Conservation (phyloP, 2,797 vertebrate genomes). For the Staurois parvus region DNA sequence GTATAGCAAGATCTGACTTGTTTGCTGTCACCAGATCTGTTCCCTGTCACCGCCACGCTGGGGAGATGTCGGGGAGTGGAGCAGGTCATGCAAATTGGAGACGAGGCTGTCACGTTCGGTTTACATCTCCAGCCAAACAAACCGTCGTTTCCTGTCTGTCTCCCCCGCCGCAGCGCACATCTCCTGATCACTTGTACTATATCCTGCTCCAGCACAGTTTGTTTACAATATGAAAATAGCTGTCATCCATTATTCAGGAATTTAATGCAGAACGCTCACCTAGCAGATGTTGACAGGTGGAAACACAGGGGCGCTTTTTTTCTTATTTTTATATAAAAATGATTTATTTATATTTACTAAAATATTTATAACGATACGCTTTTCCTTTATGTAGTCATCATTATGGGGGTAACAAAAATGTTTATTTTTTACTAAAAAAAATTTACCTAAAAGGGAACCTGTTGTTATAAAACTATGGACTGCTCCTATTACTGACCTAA, state of each 20-base stretch:
- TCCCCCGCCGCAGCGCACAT: constrained; percentile 20
- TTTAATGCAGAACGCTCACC: constrained; percentile 37
- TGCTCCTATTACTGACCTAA: no score
- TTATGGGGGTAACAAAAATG: no score
- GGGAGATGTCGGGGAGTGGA: constrained; percentile 29
- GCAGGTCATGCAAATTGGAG: constrained; percentile 50
- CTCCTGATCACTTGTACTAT: constrained; percentile 28
- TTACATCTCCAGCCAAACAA: constrained; percentile 45
- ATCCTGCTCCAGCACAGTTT: constrained; percentile 10
- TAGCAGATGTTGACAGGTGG: constrained; percentile 16
- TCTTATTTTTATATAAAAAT: no score
- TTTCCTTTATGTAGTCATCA: no score
- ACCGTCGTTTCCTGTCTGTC: constrained; percentile 24
- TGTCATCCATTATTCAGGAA: constrained; percentile 30
- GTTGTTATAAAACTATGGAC: no score
- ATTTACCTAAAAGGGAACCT: no score
- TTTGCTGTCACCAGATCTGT: constrained; percentile 21
- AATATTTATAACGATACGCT: constrained; percentile 12
- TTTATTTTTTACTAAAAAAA: no score
- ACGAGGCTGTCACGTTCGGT: constrained; percentile 41
- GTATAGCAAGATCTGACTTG: constrained; percentile 29
- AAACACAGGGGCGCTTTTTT: background rate
- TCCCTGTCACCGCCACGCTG: constrained; percentile 43
- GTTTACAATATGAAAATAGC: constrained; percentile 36
- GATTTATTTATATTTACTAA: background rate